A percentile compares a stretch with the other conserved stretches of the same genome.
phyloP scores from a whole-genome alignment of 2,113 vertebrate species.

The Chaenogobius annularis region DNA sequence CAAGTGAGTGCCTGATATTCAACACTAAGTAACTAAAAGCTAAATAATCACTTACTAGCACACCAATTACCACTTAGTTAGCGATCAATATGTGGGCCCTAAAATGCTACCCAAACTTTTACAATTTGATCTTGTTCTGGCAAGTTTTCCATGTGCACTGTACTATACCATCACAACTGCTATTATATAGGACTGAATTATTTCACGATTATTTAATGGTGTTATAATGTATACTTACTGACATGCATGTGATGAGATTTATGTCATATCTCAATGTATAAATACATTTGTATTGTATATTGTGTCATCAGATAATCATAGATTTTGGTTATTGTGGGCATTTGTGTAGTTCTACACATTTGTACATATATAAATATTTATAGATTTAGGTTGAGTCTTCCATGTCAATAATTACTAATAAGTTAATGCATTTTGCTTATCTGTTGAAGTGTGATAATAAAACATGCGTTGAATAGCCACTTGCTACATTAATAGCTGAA shows the following conservation, averaged over 20 bases:
- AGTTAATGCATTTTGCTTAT: neutral
- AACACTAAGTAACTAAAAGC: no score
- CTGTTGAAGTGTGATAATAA: constrained; percentile 5
- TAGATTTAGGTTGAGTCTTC: constrained; percentile 50
- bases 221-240: neutral
- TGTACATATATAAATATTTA: constrained; percentile 63
- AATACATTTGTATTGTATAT: neutral
- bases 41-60: no score
- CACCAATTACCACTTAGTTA: no score
- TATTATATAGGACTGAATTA: neutral
- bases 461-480: neutral
- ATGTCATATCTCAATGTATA: neutral
- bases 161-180: neutral
- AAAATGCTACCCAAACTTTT: neutral
- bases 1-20: no score
- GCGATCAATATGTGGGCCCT: no score
- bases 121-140: neutral
- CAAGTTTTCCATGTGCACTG: neutral
- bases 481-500: neutral
- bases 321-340: neutral
- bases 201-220: neutral
- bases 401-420: constrained; percentile 33
- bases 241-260: neutral
- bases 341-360: constrained; percentile 1
- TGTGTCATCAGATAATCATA: neutral